A percentile compares a stretch with the other conserved stretches of the same genome.
Conservation (phyloP, 2,888 invertebrate species). For the Pedicia rivosa region DNA sequence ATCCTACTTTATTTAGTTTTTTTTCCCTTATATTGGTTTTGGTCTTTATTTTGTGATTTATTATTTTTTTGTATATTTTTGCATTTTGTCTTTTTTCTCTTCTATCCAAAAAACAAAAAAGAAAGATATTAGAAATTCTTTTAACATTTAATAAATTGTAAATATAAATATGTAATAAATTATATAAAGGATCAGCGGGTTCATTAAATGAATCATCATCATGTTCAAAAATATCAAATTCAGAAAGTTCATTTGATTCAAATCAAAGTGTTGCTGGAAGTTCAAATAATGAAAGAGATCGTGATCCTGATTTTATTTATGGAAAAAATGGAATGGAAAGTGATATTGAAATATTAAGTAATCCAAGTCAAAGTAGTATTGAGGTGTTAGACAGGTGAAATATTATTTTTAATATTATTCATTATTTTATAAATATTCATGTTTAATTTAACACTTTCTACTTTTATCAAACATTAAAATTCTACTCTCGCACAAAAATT, state of each 20-base stretch:
- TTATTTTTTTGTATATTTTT: neutral
- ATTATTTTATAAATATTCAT: neutral
- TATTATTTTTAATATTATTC: constrained; percentile 4
- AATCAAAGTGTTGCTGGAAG: constrained; percentile 30
- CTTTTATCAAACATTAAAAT: too few species aligned
- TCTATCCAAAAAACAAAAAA: neutral
- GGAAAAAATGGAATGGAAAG: constrained; percentile 37
- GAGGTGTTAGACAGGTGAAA: constrained; percentile 36
- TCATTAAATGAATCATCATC: constrained; percentile 31
- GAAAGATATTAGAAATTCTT: too few species aligned
- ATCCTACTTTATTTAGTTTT: neutral
- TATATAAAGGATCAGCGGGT: constrained; percentile 28
- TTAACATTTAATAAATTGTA: too few species aligned
- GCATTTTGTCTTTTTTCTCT: neutral
- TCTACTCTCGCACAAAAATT: too few species aligned
- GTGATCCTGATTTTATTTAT: constrained; percentile 16
- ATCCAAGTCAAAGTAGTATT: constrained; percentile 55
- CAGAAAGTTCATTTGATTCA: constrained; percentile 28
- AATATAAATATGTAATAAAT: neutral
- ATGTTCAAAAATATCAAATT: constrained; percentile 28
- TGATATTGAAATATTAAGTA: constrained; percentile 52
- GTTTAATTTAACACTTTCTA: too few species aligned
- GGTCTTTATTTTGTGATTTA: neutral
- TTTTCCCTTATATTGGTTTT: too few species aligned
- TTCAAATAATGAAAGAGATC: constrained; percentile 24